Percentiles rank a stretch among this genome's conserved stretches.
Evolutionary conservation across 2,113 vertebrate species (phyloP).

Genomic region (Desmodus rotundus): DNA sequence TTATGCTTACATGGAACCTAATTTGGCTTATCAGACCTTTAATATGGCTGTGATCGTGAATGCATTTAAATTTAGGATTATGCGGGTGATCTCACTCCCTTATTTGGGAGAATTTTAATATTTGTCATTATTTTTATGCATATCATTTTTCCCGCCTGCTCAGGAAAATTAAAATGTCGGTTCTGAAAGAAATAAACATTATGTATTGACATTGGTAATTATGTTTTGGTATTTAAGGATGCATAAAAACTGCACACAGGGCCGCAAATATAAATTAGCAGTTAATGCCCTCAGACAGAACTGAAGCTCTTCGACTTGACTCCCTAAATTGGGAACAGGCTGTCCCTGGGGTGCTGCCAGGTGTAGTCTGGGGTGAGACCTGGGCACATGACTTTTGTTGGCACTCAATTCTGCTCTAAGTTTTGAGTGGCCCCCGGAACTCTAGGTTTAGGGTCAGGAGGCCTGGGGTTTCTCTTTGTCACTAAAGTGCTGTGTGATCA

Average conservation of each 20-base stretch:
- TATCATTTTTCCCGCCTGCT: slow-evolving; percentile 78
- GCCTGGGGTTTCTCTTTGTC: not conserved
- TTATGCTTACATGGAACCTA: slow-evolving; percentile 88
- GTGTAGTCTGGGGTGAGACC: not conserved
- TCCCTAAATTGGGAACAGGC: not conserved
- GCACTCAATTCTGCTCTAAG: not conserved
- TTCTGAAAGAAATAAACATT: slow-evolving; percentile 86
- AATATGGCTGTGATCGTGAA: slow-evolving; percentile 84
- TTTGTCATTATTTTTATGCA: slow-evolving; percentile 87
- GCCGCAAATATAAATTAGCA: slow-evolving; percentile 77
- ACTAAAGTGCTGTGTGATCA: not conserved
- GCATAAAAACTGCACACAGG: slow-evolving; percentile 78
- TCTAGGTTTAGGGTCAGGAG: not conserved
- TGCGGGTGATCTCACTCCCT: slow-evolving; percentile 77
- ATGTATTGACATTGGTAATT: slow-evolving; percentile 86
- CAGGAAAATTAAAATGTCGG: slow-evolving; percentile 82
- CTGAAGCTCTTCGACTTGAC: not conserved
- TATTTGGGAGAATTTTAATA: slow-evolving; percentile 84
- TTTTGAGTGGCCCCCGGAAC: not conserved
- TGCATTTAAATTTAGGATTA: slow-evolving; percentile 88
- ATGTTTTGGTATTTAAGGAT: slow-evolving; percentile 82
- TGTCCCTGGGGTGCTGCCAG: rapidly evolving
- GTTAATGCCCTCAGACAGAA: slow-evolving; percentile 4
- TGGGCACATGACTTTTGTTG: not conserved
- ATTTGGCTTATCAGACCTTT: slow-evolving; percentile 89